Evolutionary conservation across 2,113 vertebrate species (phyloP).

Genomic region (Oreotrochilus melanogaster): DNA sequence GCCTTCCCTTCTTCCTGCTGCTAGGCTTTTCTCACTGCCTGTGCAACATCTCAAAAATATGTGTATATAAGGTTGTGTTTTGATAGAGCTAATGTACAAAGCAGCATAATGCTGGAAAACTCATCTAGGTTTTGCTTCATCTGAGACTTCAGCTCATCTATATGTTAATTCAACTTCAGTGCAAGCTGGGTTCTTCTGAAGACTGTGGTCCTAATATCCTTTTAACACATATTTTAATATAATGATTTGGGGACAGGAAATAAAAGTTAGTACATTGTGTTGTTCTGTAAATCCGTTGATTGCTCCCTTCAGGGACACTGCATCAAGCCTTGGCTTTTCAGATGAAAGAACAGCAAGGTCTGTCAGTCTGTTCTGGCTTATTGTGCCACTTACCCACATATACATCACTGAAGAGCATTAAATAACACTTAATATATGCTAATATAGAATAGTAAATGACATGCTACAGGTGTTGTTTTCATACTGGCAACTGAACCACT

Average conservation of each 20-base stretch:
- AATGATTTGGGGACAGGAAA: constrained; percentile 60
- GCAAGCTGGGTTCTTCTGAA: constrained; percentile 50
- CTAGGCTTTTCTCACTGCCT: neutral
- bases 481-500: neutral
- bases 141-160: constrained; percentile 74
- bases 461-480: neutral
- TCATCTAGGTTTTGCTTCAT: constrained; percentile 36
- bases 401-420: neutral
- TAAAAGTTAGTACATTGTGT: constrained; percentile 45
- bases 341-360: constrained; percentile 32
- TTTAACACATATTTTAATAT: constrained; percentile 79
- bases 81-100: constrained; percentile 10
- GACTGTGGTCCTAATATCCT: constrained; percentile 60
- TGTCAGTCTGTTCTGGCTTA: constrained; percentile 44
- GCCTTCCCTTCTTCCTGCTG: neutral
- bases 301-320: constrained; percentile 57
- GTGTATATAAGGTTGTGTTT: neutral
- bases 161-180: constrained; percentile 74
- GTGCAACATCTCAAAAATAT: neutral
- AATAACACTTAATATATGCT: neutral
- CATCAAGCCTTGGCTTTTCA: constrained; percentile 20
- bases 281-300: constrained; percentile 65
- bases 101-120: constrained; percentile 22
- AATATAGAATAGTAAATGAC: neutral
- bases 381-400: constrained; percentile 1